phyloP scores from a whole-genome alignment of 2,797 vertebrate species.

The Chelon auratus region DNA sequence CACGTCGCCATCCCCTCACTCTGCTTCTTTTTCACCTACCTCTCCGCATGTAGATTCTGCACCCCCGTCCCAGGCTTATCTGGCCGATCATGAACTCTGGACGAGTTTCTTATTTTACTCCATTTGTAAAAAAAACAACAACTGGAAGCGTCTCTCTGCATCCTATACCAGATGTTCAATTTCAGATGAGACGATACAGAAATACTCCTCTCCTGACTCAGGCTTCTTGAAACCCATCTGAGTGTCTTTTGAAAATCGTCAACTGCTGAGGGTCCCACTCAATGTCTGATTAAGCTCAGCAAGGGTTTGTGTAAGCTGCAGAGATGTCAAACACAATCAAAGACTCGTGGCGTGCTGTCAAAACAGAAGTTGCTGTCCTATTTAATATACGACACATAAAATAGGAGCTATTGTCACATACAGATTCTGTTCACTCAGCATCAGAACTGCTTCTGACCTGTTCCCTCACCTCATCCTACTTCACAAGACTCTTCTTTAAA shows the following conservation, averaged over 20 bases:
- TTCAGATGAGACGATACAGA: conserved; percentile 6
- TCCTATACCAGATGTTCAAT: background rate
- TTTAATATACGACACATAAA: background rate
- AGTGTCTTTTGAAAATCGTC: conserved; percentile 24
- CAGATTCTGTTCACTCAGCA: background rate
- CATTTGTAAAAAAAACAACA: too few relatives aligned
- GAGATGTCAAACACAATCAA: conserved; percentile 8
- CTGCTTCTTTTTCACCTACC: background rate
- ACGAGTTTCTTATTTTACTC: too few relatives aligned
- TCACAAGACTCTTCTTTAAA: too few relatives aligned
- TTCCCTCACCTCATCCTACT: background rate
- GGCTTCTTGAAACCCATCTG: conserved; percentile 31
- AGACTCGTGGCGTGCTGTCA: background rate
- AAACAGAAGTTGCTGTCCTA: background rate
- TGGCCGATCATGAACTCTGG: background rate
- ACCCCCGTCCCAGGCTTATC: background rate
- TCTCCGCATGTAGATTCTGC: background rate
- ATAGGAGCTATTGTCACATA: background rate
- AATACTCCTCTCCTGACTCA: conserved; percentile 18
- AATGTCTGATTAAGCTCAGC: conserved; percentile 21
- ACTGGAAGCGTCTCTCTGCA: background rate
- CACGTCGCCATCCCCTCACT: conserved; percentile 11
- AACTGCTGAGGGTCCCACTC: conserved; percentile 14
- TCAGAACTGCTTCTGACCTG: background rate
- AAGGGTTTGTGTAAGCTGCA: conserved; percentile 9